A percentile compares a stretch with the other conserved stretches of the same genome.
Evolutionary conservation across 1,140 invertebrate genomes (phyloP).

Genomic region (Macrocentrus cingulum): DNA sequence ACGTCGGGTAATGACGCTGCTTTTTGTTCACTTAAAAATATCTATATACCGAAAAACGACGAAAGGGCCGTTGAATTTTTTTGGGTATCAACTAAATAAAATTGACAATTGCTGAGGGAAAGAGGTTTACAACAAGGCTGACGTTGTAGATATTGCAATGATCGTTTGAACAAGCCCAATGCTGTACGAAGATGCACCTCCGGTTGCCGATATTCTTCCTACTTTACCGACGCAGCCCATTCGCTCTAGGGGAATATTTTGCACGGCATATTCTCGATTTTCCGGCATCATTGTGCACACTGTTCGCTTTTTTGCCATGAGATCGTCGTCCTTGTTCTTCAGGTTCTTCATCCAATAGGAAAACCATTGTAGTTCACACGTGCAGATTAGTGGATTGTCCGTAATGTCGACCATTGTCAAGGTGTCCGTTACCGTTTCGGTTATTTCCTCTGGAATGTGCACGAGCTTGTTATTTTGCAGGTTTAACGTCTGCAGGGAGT

Average conservation of each 20-base stretch:
- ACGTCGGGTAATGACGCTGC: not conserved
- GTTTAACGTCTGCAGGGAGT: constrained; percentile 84
- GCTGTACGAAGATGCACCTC: constrained; percentile 19
- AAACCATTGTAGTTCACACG: constrained; percentile 87
- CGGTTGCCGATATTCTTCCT: constrained; percentile 42
- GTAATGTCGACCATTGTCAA: constrained; percentile 82
- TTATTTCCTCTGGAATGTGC: constrained; percentile 82
- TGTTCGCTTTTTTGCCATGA: constrained; percentile 82
- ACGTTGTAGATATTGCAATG: not conserved
- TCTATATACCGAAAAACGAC: not conserved
- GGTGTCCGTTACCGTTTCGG: constrained; percentile 84
- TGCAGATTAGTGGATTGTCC: constrained; percentile 86
- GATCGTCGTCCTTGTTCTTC: constrained; percentile 77
- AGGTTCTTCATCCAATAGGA: constrained; percentile 75
- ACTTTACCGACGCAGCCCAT: constrained; percentile 76
- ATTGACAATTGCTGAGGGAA: not conserved
- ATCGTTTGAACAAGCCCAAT: constrained; percentile 15
- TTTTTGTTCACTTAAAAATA: constrained; percentile 8
- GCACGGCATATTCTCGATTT: constrained; percentile 77
- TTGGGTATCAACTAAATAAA: too few relatives aligned
- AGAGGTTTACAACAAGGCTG: constrained; percentile 12
- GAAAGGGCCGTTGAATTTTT: constrained; percentile 5
- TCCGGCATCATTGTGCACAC: constrained; percentile 74
- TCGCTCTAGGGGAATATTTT: constrained; percentile 75
- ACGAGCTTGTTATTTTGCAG: constrained; percentile 84